Base-by-base conservation (phyloP, 2,113 vertebrate genomes). In the Aptenodytes patagonicus region DNA sequence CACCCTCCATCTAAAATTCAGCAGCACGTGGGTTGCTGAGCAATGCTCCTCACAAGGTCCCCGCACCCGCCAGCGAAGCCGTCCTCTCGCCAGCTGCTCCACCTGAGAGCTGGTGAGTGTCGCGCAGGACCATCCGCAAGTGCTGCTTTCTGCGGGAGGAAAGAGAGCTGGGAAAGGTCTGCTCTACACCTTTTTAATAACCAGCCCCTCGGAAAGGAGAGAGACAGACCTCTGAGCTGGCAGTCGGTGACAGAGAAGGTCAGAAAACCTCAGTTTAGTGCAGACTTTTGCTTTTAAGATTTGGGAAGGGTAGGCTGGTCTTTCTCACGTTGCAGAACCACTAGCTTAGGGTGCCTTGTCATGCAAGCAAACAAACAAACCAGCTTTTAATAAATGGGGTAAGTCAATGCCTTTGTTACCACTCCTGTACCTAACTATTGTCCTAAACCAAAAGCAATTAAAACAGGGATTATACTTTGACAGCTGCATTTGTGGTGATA, bases 381-480 rank as follows among this genome's bases (percentile, higher is more conserved):
- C 44, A 93, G 46, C 58, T 93, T 93, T 89, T 89, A 90, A 89
- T 77, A 90, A 94, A 92, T 78, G 72, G 32, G 16, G n/a, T 46
- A 83, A 73, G 52, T 73, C 87, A 87, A 19, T 17, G 82, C 36
- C 65, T 97, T 95, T 96, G 83, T 92, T 90, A 87, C 49, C 20
- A 22, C 34, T 89, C 26, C 57, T 81, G 46, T 54, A 92, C 79
- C 54, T 61, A 49, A 55, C 81, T 80, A 94, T 64, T 96, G 91
- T 86, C 54, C 64, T 93, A 69, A 95, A 91, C 65, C 83, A 93
- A 90, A 97, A 82, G 69, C 76, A 91, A 93, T 96, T 96, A 97
- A 79, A 97, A 80, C 28, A 47, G 75, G 95, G 88, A 96, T 91
- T 91, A 79, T 60, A 61, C 70, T 66, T 82, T 5, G 4, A 79